These are phyloP conservation scores for Lepidocyrtoides sp. DNA, from an alignment of 2,888 invertebrate genomes.

Conservation along the genomic window DNA sequence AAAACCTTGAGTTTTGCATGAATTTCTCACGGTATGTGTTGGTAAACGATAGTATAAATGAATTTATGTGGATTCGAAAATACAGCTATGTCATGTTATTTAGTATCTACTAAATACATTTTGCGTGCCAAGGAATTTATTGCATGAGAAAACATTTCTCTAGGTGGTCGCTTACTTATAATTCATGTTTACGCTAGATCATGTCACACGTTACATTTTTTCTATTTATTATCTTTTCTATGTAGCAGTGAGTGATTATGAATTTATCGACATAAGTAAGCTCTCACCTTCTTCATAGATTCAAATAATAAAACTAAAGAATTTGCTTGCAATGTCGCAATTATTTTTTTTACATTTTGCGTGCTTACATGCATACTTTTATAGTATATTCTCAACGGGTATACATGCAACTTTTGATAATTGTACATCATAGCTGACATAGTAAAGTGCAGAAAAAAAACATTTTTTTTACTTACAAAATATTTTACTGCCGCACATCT, in stretches of 20 bases:
- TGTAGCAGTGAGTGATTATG: background rate
- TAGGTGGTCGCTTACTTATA: background rate
- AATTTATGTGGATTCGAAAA: background rate
- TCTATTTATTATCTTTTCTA: background rate
- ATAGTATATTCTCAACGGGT: too few relatives aligned
- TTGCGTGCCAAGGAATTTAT: too few relatives aligned
- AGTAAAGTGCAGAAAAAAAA: background rate
- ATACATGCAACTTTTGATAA: too few relatives aligned
- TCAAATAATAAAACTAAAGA: too few relatives aligned
- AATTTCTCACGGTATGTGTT: background rate
- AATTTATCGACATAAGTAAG: background rate
- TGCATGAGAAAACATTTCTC: too few relatives aligned
- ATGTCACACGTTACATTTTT: background rate
- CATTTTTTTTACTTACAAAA: slow-evolving; percentile 91
- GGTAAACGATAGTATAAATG: background rate
- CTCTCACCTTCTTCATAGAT: background rate
- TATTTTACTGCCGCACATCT: slow-evolving; percentile 95
- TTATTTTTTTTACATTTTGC: too few relatives aligned
- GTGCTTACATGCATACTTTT: too few relatives aligned
- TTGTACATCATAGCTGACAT: too few relatives aligned
- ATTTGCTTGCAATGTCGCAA: too few relatives aligned
- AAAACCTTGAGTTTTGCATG: background rate
- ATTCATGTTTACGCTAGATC: background rate
- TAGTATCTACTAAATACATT: background rate
- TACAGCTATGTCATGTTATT: too few relatives aligned